phyloP scores from a whole-genome alignment of 1,140 invertebrate genomes.

The Rhyzopertha dominica region DNA sequence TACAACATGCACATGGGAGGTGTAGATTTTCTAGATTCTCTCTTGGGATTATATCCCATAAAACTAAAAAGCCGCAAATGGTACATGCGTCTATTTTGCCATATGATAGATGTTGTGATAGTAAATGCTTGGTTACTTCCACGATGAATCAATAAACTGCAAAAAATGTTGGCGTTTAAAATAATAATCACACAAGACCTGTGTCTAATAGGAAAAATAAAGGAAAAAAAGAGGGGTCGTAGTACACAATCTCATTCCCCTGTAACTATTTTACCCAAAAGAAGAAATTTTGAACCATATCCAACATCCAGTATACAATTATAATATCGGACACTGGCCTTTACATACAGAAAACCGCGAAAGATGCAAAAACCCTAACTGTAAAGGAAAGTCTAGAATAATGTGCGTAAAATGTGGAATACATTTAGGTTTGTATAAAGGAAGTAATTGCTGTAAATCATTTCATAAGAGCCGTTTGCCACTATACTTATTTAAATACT shows the following conservation, averaged over 20 bases:
- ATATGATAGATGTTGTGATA: constrained; percentile 43
- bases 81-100: constrained; percentile 45
- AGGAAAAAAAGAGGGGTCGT: too few species aligned
- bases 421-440: constrained; percentile 15
- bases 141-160: constrained; percentile 13
- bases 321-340: constrained; percentile 14
- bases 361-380: constrained; percentile 10
- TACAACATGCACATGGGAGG: constrained; percentile 51
- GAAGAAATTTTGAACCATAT: constrained; percentile 8
- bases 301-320: neutral
- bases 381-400: constrained; percentile 10
- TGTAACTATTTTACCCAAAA: too few species aligned
- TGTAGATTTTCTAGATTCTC: constrained; percentile 45
- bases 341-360: constrained; percentile 4
- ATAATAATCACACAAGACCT: neutral
- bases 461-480: too few species aligned
- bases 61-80: constrained; percentile 45
- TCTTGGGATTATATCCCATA: constrained; percentile 45
- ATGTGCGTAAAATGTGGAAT: constrained; percentile 14
- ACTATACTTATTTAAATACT: too few species aligned
- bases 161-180: constrained; percentile 5
- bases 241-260: too few species aligned
- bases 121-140: constrained; percentile 15
- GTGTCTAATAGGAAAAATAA: neutral
- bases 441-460: too few species aligned